Percentiles rank a stretch among this genome's conserved stretches.
These are phyloP conservation scores for Drosophila bunnanda DNA, from an alignment of 2,888 invertebrate species.

Conservation along the genomic window DNA sequence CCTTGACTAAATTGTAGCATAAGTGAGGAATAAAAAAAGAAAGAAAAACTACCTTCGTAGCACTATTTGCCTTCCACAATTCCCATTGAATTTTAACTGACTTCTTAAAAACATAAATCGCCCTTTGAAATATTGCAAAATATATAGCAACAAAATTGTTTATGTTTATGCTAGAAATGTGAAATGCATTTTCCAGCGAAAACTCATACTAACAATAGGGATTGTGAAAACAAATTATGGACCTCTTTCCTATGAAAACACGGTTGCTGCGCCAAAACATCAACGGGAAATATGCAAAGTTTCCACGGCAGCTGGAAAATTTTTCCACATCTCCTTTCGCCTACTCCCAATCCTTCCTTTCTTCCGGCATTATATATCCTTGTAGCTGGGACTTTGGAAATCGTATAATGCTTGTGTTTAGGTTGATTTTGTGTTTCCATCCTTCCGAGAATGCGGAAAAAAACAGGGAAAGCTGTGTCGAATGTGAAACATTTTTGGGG, in stretches of 20 bases:
- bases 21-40: background rate
- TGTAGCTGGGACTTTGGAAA: background rate
- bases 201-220: constrained; percentile 18
- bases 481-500: constrained; percentile 39
- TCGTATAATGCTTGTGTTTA: constrained; percentile 28
- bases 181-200: constrained; percentile 27
- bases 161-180: background rate
- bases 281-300: background rate
- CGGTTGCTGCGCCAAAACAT: too few species aligned
- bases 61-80: background rate
- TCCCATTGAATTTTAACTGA: too few species aligned
- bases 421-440: constrained; percentile 43
- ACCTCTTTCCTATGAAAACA: too few species aligned
- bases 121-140: background rate
- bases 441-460: constrained; percentile 18
- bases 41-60: background rate
- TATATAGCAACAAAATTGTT: background rate
- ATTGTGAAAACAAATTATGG: constrained; percentile 20
- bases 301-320: background rate
- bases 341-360: background rate
- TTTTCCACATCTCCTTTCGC: background rate
- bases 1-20: background rate
- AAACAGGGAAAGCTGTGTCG: constrained; percentile 1
- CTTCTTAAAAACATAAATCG: background rate
- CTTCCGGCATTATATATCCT: background rate